Base-by-base conservation (phyloP, 2,888 invertebrate species). In the Thymelicus sylvestris region DNA sequence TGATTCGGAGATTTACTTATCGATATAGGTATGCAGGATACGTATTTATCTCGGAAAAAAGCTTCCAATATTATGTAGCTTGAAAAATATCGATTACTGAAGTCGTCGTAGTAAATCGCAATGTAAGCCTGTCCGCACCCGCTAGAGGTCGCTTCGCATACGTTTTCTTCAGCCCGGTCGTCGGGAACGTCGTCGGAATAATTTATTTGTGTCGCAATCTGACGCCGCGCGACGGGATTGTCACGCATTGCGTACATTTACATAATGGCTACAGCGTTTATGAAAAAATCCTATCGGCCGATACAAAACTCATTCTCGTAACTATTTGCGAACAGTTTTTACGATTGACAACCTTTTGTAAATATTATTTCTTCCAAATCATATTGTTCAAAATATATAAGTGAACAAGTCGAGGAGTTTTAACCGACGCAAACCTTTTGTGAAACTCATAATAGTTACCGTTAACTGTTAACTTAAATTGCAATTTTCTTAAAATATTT, bases 171-270 rank as follows among this genome's bases (percentile, higher is more conserved):
- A 62, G 55, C 61, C 52, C 52, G 24, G 24, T 55, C 65, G 65
- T 55, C 55, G 19, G 38, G 57, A 13, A 64, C 64, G 39, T 50
- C 64, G 64, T 12, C 8, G 48, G 68, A 69, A 69, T 69, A 64
- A 64, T 69, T 69, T 69, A 64, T 59, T 52, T 69, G 55, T 62
- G 47, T 68, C 63, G 62, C 67, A 68, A 63, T 68, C 55, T 55
- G 68, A 47, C 68, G 2, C 19, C 19, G 19, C 19, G 19, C 19
- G 68, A 57, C 63, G 64, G 50, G 64, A 64, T 19, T 52, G 52
- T 19, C 64, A 64, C 64, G 64, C 65, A 66, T 44, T 66, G 65
- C 65, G 65, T 66, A 55, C 44, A 55, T 66, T 66, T 66, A 66
- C 55, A 55, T 66, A 66, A 66, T 66, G 55, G 55, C 24, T 39